Conservation (phyloP, 92 coral and sea anemone species). For the Epizoanthus fatuus region DNA sequence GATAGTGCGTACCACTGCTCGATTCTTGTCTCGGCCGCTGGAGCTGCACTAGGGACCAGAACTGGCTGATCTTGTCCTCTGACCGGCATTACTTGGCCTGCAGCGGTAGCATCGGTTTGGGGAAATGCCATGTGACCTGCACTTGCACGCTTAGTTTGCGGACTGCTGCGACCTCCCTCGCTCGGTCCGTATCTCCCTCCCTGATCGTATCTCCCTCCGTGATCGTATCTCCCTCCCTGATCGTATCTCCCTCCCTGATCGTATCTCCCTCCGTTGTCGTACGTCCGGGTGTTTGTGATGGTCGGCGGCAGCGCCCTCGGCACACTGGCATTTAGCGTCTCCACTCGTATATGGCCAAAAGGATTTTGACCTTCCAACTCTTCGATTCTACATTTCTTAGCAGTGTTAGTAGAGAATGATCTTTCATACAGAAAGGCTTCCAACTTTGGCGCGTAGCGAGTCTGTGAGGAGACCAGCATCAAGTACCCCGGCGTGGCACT, state of each 20-base stretch:
- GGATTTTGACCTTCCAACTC: constrained; percentile 9
- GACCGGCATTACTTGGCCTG: no score
- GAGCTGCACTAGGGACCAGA: background rate
- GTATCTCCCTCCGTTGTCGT: background rate
- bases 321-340: background rate
- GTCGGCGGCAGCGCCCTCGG: no score
- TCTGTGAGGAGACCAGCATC: background rate
- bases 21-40: background rate
- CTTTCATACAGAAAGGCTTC: background rate
- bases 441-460: background rate
- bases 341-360: constrained; percentile 5
- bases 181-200: background rate
- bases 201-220: background rate
- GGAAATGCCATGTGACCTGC: background rate
- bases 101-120: no score
- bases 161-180: background rate
- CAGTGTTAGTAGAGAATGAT: no score
- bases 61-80: no score
- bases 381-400: background rate
- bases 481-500: background rate
- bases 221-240: background rate
- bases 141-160: background rate
- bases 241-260: background rate
- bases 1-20: constrained; percentile 59
- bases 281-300: background rate